Percentiles rank a stretch among this genome's conserved stretches.
Evolutionary conservation across 2,888 invertebrate genomes (phyloP).

Genomic region (Pteria penguin): DNA sequence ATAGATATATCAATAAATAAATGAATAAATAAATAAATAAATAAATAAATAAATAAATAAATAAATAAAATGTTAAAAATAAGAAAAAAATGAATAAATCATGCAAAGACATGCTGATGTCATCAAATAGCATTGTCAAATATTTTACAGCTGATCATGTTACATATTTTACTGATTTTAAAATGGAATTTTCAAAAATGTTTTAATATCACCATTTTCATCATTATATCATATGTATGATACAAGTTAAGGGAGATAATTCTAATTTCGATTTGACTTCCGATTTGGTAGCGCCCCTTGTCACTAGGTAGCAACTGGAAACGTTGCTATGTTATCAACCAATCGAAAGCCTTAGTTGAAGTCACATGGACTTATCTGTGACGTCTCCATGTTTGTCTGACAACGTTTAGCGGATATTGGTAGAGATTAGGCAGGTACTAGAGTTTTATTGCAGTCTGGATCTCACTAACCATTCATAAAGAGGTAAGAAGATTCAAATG

Average conservation of each 20-base stretch:
- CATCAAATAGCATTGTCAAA: no score
- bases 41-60: no score
- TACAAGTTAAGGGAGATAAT: not conserved
- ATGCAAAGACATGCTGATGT: no score
- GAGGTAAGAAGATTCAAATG: conserved; percentile 30
- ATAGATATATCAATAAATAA: no score
- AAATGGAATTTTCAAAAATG: no score
- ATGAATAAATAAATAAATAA: no score
- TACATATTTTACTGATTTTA: no score
- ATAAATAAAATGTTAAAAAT: no score
- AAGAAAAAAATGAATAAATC: no score
- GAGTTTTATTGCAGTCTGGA: conserved; percentile 34
- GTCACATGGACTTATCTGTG: conserved; percentile 49
- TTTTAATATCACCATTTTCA: no score
- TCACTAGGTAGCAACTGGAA: conserved; percentile 54
- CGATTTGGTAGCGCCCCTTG: conserved; percentile 52
- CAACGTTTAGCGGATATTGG: conserved; percentile 49
- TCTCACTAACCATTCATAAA: conserved; percentile 30
- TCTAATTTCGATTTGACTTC: conserved; percentile 6
- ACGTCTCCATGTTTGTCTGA: conserved; percentile 65
- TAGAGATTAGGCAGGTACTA: conserved; percentile 1
- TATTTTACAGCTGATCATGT: no score
- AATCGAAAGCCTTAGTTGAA: conserved; percentile 37
- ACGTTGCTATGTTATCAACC: conserved; percentile 51
- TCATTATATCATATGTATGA: no score